These are phyloP conservation scores for Troides aeacus DNA, from an alignment of 2,888 invertebrate species.

Conservation along the genomic window DNA sequence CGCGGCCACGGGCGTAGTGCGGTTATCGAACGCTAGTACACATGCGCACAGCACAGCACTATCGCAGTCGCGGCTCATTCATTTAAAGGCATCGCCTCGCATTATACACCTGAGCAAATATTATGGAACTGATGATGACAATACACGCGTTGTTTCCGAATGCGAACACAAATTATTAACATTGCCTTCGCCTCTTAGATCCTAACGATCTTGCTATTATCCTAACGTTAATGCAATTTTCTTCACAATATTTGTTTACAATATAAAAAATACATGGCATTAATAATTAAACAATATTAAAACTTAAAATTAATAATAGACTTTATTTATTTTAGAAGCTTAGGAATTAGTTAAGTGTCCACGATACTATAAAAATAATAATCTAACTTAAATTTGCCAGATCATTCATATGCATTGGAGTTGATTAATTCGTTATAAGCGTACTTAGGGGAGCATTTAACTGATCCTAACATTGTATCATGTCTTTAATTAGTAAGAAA, in stretches of 20 bases:
- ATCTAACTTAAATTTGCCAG: no score
- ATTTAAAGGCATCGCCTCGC: constrained; percentile 55
- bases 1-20: constrained; percentile 64
- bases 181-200: constrained; percentile 29
- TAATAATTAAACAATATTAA: no score
- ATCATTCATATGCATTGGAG: no score
- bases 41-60: constrained; percentile 66
- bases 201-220: constrained; percentile 4
- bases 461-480: not conserved
- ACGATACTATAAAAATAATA: no score
- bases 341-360: no score
- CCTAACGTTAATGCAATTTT: not conserved
- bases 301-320: no score
- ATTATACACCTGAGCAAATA: constrained; percentile 75
- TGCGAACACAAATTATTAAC: constrained; percentile 53
- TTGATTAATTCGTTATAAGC: no score
- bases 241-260: no score
- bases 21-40: constrained; percentile 73
- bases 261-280: no score
- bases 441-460: no score
- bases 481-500: not conserved
- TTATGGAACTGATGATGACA: constrained; percentile 58
- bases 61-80: constrained; percentile 61
- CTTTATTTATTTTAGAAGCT: no score
- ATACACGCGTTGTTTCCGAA: constrained; percentile 61